phyloP scores from a whole-genome alignment of 2,888 invertebrate species.

The Epinotia brunnichana region DNA sequence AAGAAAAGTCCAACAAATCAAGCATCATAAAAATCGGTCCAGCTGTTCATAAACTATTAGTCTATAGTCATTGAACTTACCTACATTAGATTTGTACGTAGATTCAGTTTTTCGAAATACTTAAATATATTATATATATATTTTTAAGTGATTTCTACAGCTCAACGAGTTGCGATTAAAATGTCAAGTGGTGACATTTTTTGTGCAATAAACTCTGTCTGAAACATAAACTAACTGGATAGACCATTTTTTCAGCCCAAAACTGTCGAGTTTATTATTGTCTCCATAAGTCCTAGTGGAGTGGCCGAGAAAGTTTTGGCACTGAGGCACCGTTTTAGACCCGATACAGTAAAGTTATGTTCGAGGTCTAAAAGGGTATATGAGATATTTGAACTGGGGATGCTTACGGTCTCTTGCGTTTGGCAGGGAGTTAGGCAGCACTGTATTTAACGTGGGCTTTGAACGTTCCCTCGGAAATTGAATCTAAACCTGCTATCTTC shows the following conservation, averaged over 20 bases:
- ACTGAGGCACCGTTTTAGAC: conserved; percentile 12
- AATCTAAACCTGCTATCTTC: not conserved
- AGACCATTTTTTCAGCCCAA: not conserved
- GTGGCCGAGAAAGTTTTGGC: conserved; percentile 9
- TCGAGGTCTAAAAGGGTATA: not conserved
- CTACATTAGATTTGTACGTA: too few species aligned
- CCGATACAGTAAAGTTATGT: conserved; percentile 10
- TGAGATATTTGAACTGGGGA: not conserved
- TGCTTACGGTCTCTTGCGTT: not conserved
- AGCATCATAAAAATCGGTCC: too few species aligned
- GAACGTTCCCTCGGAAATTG: conserved; percentile 3
- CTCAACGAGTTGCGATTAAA: too few species aligned
- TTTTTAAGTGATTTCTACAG: too few species aligned
- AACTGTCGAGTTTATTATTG: not conserved
- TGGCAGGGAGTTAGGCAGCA: not conserved
- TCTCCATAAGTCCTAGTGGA: conserved; percentile 1
- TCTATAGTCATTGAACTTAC: too few species aligned
- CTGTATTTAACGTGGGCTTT: conserved; percentile 7
- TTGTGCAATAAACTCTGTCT: not conserved
- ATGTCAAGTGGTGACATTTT: not conserved
- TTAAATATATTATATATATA: too few species aligned
- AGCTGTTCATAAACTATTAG: too few species aligned
- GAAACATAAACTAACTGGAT: not conserved
- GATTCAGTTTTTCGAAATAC: too few species aligned
- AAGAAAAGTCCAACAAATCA: too few species aligned